Base-by-base conservation (phyloP, 2,888 invertebrate genomes). In the Aricia artaxerxes region DNA sequence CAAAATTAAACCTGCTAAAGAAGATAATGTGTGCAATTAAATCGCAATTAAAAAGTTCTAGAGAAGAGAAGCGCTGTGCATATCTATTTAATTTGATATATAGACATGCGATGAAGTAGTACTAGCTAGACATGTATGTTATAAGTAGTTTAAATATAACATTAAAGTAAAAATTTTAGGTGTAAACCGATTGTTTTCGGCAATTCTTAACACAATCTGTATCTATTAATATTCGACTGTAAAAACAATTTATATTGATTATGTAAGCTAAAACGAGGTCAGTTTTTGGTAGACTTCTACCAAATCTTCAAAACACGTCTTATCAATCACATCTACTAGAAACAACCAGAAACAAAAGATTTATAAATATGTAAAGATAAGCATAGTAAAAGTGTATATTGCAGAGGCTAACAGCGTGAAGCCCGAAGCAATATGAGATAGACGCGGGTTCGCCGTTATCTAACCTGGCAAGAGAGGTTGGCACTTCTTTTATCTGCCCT, bases 401-500 rank as follows among this genome's bases (percentile, higher is more conserved):
- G 11, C 13, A 53, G 49, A 57, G 35, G 31, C 75, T 76, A 76
- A 31, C 76, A 76, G 61, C 31, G 57, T 61, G 44, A 79, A 61
- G 73, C 75, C 75, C 24, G 60, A 44, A 79, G 78, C 78, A 64
- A 79, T 61, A 73, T 57, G 73, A 75, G 75, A 79, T 79, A 79
- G 49, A 78, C 60, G 40, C 78, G 73, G 2, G 78, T 73, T 44
- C 78, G 64, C 69, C 61, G 44, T 69, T 80, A 78, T 80, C 75
- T 80, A 79, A 64, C 78, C 78, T 78, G 80, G 80, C 79, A 73
- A 80, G 80, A 80, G 79, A 79, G 78, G 75, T 80, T 78, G 78
- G 75, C 73, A 78, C 78, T 80, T 78, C 80, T 73, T 80, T 80
- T 78, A 80, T 80, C 78, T 75, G 57, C 60, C 57, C 78, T 49